Conservation (phyloP, 2,797 vertebrate species). For the Geotrypetes seraphini region DNA sequence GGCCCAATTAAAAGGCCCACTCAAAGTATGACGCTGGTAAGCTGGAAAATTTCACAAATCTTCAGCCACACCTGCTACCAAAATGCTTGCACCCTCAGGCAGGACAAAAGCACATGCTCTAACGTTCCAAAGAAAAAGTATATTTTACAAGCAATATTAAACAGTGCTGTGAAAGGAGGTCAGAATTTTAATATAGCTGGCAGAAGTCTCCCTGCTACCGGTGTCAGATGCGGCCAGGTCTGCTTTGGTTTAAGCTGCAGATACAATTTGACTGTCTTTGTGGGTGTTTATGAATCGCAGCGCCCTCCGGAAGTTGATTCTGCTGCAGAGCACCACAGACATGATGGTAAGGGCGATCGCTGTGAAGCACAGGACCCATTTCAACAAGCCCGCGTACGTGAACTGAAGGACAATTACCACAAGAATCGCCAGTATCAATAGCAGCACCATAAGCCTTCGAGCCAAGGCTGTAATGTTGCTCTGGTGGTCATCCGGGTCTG, state of each 20-base stretch:
- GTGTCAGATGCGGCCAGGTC: too few species aligned
- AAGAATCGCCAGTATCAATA: slow-evolving; percentile 40
- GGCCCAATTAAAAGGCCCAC: too few species aligned
- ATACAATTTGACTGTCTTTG: slow-evolving; percentile 24
- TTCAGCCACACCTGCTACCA: too few species aligned
- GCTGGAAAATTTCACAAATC: too few species aligned
- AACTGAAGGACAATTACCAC: slow-evolving; percentile 46
- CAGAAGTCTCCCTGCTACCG: too few species aligned
- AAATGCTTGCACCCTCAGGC: too few species aligned
- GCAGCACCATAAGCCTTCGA: slow-evolving; percentile 37
- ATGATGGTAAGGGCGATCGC: slow-evolving; percentile 37
- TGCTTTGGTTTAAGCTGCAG: slow-evolving; percentile 44
- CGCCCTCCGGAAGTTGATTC: not conserved
- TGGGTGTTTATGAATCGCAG: slow-evolving; percentile 1
- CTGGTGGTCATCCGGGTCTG: not conserved
- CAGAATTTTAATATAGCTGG: too few species aligned
- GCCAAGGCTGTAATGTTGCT: slow-evolving; percentile 7
- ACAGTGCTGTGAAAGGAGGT: too few species aligned
- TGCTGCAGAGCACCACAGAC: slow-evolving; percentile 35
- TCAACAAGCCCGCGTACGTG: slow-evolving; percentile 26
- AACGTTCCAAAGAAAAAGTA: too few species aligned
- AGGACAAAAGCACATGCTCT: too few species aligned
- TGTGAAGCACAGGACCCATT: slow-evolving; percentile 38
- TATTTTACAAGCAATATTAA: too few species aligned
- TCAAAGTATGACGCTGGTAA: too few species aligned